These are phyloP conservation scores for Toxotes lorentzi DNA, from an alignment of 2,797 vertebrate species.

Conservation along the genomic window DNA sequence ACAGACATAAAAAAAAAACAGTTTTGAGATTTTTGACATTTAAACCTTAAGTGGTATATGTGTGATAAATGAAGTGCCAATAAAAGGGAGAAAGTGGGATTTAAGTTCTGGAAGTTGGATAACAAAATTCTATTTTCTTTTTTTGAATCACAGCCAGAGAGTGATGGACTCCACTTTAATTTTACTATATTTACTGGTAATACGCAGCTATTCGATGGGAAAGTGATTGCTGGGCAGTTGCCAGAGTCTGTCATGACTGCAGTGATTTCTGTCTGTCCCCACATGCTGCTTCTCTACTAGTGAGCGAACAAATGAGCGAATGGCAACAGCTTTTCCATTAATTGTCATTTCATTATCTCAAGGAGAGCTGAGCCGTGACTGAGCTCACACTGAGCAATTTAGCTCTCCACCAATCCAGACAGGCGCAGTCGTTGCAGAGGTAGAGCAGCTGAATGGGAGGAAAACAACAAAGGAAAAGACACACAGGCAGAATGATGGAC, in stretches of 20 bases:
- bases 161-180: background rate
- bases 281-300: constrained; percentile 62
- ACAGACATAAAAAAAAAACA: background rate
- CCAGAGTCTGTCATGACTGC: constrained; percentile 38
- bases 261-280: constrained; percentile 46
- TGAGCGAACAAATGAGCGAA: constrained; percentile 78
- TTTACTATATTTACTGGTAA: constrained; percentile 22
- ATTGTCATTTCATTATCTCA: constrained; percentile 89
- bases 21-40: constrained; percentile 16
- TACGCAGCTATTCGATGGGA: constrained; percentile 27
- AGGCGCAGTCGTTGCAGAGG: constrained; percentile 65
- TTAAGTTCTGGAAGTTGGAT: constrained; percentile 8
- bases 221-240: constrained; percentile 51
- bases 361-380: constrained; percentile 86
- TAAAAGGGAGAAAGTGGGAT: background rate
- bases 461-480: constrained; percentile 54
- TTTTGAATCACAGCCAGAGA: background rate
- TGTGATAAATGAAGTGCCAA: background rate
- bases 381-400: constrained; percentile 85
- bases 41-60: background rate
- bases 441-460: constrained; percentile 56
- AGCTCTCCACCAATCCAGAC: constrained; percentile 80
- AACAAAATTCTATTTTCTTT: background rate
- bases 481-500: constrained; percentile 2
- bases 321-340: constrained; percentile 85